Evolutionary conservation across 2,888 invertebrate species (phyloP).

Genomic region (Strigamia crassipes): DNA sequence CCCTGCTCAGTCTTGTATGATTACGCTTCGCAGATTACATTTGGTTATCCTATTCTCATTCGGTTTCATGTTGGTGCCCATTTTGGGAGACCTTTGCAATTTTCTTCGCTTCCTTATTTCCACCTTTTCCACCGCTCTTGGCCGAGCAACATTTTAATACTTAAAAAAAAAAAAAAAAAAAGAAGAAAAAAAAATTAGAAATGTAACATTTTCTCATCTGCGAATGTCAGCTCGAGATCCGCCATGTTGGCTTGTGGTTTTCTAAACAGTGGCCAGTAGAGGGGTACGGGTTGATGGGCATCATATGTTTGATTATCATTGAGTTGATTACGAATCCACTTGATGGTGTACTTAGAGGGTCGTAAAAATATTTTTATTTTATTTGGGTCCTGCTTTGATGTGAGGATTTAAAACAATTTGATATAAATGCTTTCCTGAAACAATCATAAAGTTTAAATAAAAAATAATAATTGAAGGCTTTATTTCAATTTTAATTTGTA

Average conservation of each 20-base stretch:
- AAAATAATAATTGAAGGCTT: background rate
- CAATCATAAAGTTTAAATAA: background rate
- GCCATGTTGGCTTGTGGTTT: background rate
- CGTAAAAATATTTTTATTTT: background rate
- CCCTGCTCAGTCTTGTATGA: slow-evolving; percentile 24
- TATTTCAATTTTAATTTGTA: too few relatives aligned
- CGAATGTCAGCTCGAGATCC: background rate
- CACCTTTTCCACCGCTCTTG: too few relatives aligned
- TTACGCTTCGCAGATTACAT: slow-evolving; percentile 32
- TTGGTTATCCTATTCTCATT: background rate
- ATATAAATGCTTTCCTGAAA: background rate
- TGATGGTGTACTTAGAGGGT: background rate
- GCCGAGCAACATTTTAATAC: too few relatives aligned
- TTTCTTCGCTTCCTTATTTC: background rate
- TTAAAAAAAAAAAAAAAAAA: background rate
- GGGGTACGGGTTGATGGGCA: background rate
- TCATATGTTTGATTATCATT: slow-evolving; percentile 5
- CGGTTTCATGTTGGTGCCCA: background rate
- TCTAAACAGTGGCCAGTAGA: background rate
- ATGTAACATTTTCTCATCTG: background rate
- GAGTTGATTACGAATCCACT: background rate
- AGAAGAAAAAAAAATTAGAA: background rate
- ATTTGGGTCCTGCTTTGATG: background rate
- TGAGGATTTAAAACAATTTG: background rate
- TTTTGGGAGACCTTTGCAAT: background rate